A percentile compares a stretch with the other conserved stretches of the same genome.
phyloP scores from a whole-genome alignment of 2,888 invertebrate species.

The Tanaodytes sp. region DNA sequence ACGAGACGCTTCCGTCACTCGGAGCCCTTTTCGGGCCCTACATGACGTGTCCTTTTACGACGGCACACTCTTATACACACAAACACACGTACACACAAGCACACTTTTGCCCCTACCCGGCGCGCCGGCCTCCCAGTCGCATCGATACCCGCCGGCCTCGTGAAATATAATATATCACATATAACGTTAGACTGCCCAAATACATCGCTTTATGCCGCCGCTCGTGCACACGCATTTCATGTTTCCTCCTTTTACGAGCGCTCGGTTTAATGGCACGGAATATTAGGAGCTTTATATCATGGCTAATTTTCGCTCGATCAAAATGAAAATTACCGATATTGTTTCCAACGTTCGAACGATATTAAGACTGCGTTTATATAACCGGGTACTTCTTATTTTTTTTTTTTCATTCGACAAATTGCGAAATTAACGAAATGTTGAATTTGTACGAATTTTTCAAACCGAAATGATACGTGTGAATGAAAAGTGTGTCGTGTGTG shows the following conservation, averaged over 20 bases:
- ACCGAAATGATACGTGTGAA: too few species aligned
- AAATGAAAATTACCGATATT: neutral
- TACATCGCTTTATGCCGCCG: slow-evolving; percentile 12
- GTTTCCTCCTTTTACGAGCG: slow-evolving; percentile 23
- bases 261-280: slow-evolving; percentile 24
- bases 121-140: slow-evolving; percentile 5
- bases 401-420: too few species aligned
- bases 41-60: slow-evolving; percentile 51
- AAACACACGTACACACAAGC: too few species aligned
- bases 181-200: slow-evolving; percentile 30
- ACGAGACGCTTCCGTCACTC: slow-evolving; percentile 49
- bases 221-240: slow-evolving; percentile 18
- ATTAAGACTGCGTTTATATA: too few species aligned
- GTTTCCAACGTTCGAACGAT: too few species aligned
- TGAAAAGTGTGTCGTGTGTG: too few species aligned
- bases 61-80: slow-evolving; percentile 20
- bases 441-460: too few species aligned
- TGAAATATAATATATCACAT: slow-evolving; percentile 39
- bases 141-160: slow-evolving; percentile 29
- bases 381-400: too few species aligned
- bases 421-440: too few species aligned
- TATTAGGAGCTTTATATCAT: slow-evolving; percentile 15
- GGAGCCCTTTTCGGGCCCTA: slow-evolving; percentile 43
- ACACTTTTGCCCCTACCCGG: slow-evolving; percentile 18
- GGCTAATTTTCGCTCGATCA: slow-evolving; percentile 3